Base-by-base conservation (phyloP, 2,797 vertebrate species). In the Enteromius anoplus region DNA sequence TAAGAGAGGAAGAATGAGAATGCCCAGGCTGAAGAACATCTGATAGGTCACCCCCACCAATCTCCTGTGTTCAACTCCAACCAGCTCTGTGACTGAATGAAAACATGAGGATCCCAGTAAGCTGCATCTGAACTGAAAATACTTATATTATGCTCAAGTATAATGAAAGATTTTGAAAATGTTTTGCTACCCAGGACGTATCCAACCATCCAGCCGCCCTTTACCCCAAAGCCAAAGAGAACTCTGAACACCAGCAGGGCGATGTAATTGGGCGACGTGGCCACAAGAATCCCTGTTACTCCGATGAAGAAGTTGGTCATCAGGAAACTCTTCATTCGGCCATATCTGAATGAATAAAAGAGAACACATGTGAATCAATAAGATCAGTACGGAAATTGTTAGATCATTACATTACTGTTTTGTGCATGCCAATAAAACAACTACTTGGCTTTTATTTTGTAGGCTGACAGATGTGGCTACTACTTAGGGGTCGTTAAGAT, bases 191-290 rank as follows among this genome's bases (percentile, higher is more conserved):
- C 95, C 15, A 99, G 94, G 81, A 99, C 97, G 0, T 97, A 98
- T 90, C 93, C 95, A 0, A 93, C 95, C 92, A 99, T 94, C 98
- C 98, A 99, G 0, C 97, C 97, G 76, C 97, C 97, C 84, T 98
- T 99, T 87, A 96, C 94, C 68, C 97, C 97, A 5, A 99, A 91
- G 4, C 97, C 98, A 86, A 96, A 96, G 1, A 99, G 90, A 60
- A 95, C 94, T 81, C 98, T 94, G 92, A 99, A 97, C 79, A 97
- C 90, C 89, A 98, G 91, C 80, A 99, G 89, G n/a, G 96, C 83
- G 1, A 90, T 83, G 86, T 98, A 98, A 89, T 96, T 93, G 1
- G 97, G 96, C 26, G 97, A 93, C 1, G 99, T 93, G 0, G 98
- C 97, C 82, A 96, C 96, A 89, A 97, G 92, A 32, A 97, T 91